phyloP scores from a whole-genome alignment of 2,888 invertebrate genomes.

The Brenthis hecate region DNA sequence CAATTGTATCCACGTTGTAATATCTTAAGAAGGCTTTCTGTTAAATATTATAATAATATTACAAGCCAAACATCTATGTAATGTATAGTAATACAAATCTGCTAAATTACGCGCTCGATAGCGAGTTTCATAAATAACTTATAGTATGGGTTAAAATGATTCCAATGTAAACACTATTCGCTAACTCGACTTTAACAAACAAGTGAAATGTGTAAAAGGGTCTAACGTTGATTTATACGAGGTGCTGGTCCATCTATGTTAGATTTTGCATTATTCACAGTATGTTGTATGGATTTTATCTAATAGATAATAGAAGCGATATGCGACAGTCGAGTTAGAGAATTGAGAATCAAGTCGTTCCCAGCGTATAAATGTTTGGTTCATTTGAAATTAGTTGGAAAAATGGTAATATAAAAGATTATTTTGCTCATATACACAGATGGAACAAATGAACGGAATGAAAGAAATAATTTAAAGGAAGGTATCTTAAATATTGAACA shows the following conservation, averaged over 20 bases:
- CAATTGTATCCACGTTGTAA: no score
- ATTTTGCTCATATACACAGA: no score
- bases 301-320: conserved; percentile 10
- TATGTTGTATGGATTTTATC: conserved; percentile 20
- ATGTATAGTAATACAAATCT: no score
- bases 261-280: conserved; percentile 11
- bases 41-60: no score
- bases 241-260: conserved; percentile 8
- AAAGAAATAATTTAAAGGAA: background rate
- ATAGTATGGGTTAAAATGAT: no score
- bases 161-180: background rate
- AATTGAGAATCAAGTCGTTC: background rate
- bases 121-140: background rate
- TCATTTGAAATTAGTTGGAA: background rate
- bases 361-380: background rate
- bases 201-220: background rate
- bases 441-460: no score
- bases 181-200: no score
- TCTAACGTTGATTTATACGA: conserved; percentile 1
- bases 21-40: no score
- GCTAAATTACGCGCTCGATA: background rate
- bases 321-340: conserved; percentile 8
- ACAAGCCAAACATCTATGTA: no score
- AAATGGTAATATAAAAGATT: no score
- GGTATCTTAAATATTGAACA: background rate